Evolutionary conservation across 2,888 invertebrate species (phyloP), one percentile per base, ranked within the genome.

Genomic region (Tribolium freemani): DNA sequence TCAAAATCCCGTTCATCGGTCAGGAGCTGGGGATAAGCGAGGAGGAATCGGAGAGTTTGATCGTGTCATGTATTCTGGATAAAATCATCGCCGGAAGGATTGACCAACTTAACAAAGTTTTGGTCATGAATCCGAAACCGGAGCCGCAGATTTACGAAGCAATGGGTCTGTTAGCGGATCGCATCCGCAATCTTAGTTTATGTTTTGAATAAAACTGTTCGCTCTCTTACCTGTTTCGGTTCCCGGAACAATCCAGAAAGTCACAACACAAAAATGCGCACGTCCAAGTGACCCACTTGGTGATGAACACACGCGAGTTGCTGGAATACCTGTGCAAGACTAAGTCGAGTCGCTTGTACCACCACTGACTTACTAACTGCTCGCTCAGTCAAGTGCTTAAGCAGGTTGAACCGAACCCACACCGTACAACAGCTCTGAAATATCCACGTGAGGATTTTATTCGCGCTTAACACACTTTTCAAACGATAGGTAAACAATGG

Each of bases 11-110:
- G 1, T 99, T 98, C 86, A 96, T 99, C 84, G 97, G 98, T 44
- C 93, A 95, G 86, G 96, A 96, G 85, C 88, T 97, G 71, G 96
- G 96, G 83, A 96, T 97, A 78, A 94, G 95, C 83, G 94, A 93
- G 68, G 92, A 92, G 73, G 99, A 99, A 87, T 97, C 98, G 20
- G 98, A 98, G 88, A 95, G 95, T 87, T 89, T 99, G 69, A 88
- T 99, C 69, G 97, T 98, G 44, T 97, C 97, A 30, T 98, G 98
- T 86, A 99, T 99, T 86, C 89, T 99, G 81, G 98, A 99, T 88
- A 95, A 93, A 84, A 92, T 93, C 44, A 94, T 95, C 81, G 91
- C 92, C 81, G 95, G 95, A 0, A 91, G 94, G 83, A 95, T 95
- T 81, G 95, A 95, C 88, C 98, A 99, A 88, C 94, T 97, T 75